Conservation (phyloP, 2,888 invertebrate genomes). For the Diadegma fenestrale region DNA sequence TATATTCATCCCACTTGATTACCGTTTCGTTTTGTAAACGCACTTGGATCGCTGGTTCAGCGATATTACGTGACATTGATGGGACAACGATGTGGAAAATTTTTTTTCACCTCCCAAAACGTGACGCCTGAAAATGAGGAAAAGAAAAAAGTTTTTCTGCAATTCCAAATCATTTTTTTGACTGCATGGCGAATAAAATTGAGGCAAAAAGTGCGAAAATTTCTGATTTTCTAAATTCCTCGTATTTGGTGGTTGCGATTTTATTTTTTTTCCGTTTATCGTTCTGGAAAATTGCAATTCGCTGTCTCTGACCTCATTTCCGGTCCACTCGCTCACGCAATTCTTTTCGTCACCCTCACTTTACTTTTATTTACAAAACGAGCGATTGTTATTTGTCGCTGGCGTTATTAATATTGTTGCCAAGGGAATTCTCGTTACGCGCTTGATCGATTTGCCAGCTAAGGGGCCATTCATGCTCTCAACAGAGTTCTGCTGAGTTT, state of each 20-base stretch:
- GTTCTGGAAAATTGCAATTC: constrained; percentile 3
- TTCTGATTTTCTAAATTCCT: not conserved
- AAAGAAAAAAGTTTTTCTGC: not conserved
- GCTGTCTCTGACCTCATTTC: constrained; percentile 36
- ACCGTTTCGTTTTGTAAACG: constrained; percentile 25
- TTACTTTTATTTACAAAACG: not conserved
- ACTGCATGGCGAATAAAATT: not conserved
- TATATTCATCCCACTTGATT: constrained; percentile 42
- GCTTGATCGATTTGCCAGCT: constrained; percentile 19
- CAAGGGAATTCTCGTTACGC: constrained; percentile 11
- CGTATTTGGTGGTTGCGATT: not conserved
- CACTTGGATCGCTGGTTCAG: constrained; percentile 15
- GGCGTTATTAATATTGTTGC: constrained; percentile 7
- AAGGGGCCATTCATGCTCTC: constrained; percentile 32
- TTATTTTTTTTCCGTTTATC: not conserved
- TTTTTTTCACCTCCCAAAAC: not conserved
- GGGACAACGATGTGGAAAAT: not conserved
- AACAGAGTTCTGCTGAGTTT: constrained; percentile 2
- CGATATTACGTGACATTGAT: constrained; percentile 40
- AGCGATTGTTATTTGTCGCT: not conserved
- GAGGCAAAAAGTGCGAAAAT: not conserved
- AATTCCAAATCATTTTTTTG: not conserved
- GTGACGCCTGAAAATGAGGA: not conserved
- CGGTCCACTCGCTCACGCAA: constrained; percentile 34
- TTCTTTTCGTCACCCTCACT: constrained; percentile 22